Base-by-base conservation (phyloP, 2,797 vertebrate genomes). In the Dipus sagitta region DNA sequence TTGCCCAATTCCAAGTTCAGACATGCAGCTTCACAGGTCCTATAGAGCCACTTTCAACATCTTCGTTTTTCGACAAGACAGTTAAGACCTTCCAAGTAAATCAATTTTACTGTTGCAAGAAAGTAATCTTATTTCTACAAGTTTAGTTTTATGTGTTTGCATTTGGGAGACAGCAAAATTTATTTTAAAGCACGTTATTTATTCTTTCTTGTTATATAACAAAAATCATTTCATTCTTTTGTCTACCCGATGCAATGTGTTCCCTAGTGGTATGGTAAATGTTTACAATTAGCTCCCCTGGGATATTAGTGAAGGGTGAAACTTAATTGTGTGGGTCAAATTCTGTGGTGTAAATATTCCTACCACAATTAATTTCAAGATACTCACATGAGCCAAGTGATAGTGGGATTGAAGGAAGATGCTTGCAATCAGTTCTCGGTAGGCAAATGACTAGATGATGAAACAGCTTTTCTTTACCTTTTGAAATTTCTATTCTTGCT, bases 51-150 rank as follows among this genome's bases (percentile, higher is more conserved):
- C 24, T 81, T 91, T 60, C 65, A 77, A 89, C 0, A 67, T 8
- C n/a, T 70, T 75, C 0, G 5, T 91, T 71, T 91, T 54, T 20
- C 23, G 28, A 62, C n/a, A 72, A 91, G 74, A 52, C 1, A 82
- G 28, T 65, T 67, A 71, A 95, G 92, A 87, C 14, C n/a, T 30
- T 83, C 60, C 52, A 84, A 72, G 71, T 85, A 74, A 83, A 65
- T 64, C 28, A 12, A 21, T 93, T 90, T 75, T n/a, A 70, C 15
- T 71, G 18, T 68, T 91, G 34, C 6, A 94, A 92, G 13, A 81
- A 82, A 82, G 26, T 64, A 32, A 38, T 32, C 10, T 91, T 68
- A 65, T 47, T 92, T 65, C 21, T 72, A 79, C 6, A 94, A 92
- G 38, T 79, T 18, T 54, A 42, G 72, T 23, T 78, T n/a, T 80